Percentiles rank a stretch among this genome's conserved stretches.
phyloP scores from a whole-genome alignment of 2,888 invertebrate species.

The Cyrtodaria siliqua region DNA sequence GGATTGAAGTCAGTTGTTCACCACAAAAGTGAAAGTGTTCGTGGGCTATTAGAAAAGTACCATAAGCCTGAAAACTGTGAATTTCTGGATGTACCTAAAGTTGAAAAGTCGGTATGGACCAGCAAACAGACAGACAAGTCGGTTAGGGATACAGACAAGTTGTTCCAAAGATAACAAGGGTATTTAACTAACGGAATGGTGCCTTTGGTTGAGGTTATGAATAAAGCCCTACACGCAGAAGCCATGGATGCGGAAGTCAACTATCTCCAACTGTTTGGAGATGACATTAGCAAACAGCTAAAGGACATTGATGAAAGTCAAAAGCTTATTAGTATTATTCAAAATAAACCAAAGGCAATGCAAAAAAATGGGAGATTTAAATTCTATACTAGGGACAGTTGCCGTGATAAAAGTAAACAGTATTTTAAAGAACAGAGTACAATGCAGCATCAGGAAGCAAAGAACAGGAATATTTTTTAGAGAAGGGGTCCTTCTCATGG shows the following conservation, averaged over 20 bases:
- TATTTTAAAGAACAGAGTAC: too few relatives aligned
- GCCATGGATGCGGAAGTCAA: slow-evolving; percentile 8
- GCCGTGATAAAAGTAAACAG: too few relatives aligned
- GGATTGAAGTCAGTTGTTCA: background rate
- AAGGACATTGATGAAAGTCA: too few relatives aligned
- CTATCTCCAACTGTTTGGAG: background rate
- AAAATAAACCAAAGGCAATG: too few relatives aligned
- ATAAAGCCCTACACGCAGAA: slow-evolving; percentile 3
- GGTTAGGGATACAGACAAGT: slow-evolving; percentile 5
- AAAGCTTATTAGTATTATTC: too few relatives aligned
- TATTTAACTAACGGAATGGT: slow-evolving; percentile 21
- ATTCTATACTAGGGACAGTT: too few relatives aligned
- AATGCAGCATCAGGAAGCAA: too few relatives aligned
- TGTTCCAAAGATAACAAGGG: slow-evolving; percentile 10
- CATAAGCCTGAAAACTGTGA: slow-evolving; percentile 13
- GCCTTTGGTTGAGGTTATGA: slow-evolving; percentile 18
- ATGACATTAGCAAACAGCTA: background rate
- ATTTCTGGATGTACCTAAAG: slow-evolving; percentile 18
- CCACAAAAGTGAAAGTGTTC: background rate
- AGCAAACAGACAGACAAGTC: slow-evolving; percentile 1
- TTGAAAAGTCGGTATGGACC: too few relatives aligned
- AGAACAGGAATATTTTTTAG: too few relatives aligned
- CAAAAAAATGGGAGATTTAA: too few relatives aligned
- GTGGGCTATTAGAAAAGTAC: slow-evolving; percentile 2
- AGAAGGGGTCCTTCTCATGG: too few relatives aligned